These are phyloP conservation scores for Coreius guichenoti DNA, from an alignment of 2,797 vertebrate species.

Conservation along the genomic window DNA sequence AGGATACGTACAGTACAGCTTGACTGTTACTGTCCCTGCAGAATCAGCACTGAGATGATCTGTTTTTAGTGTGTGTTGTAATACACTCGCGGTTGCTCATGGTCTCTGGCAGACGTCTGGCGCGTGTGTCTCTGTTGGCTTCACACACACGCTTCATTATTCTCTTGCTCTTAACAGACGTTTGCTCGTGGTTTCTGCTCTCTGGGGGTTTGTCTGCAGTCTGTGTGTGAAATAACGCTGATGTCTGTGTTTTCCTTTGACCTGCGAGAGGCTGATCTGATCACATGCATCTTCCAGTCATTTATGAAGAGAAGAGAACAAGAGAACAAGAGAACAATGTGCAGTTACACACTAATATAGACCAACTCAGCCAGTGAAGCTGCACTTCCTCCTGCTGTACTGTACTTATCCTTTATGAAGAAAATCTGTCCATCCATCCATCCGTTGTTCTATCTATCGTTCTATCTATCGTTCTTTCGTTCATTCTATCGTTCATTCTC, in stretches of 20 bases:
- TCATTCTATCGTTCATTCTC: no score
- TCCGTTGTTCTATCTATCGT: no score
- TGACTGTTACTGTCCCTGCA: no score
- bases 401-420: no score
- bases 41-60: no score
- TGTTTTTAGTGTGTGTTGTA: not conserved
- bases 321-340: no score
- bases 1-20: no score
- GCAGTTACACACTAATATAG: no score
- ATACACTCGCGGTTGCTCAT: not conserved
- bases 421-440: no score
- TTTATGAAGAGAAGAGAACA: not conserved
- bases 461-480: no score
- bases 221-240: slow-evolving; percentile 65
- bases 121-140: not conserved
- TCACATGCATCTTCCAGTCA: not conserved
- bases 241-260: slow-evolving; percentile 63
- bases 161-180: not conserved
- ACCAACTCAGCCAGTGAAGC: no score
- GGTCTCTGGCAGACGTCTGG: slow-evolving; percentile 2
- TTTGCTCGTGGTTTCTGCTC: slow-evolving; percentile 43
- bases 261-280: not conserved
- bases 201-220: slow-evolving; percentile 51
- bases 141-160: not conserved
- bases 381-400: no score